These are phyloP conservation scores for Hymenopus coronatus DNA, from an alignment of 2,888 invertebrate genomes.

Conservation along the genomic window DNA sequence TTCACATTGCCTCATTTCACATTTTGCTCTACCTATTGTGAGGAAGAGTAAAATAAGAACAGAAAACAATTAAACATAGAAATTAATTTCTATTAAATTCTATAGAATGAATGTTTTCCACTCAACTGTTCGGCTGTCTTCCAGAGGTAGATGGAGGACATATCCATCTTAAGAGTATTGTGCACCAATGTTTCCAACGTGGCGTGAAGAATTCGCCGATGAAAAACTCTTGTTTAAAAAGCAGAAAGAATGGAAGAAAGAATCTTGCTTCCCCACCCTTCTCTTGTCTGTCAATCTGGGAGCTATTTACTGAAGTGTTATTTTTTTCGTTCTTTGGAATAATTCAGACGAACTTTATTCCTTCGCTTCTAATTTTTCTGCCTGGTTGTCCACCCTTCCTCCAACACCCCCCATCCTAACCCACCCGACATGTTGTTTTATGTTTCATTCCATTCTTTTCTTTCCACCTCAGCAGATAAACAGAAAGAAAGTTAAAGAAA, in stretches of 20 bases:
- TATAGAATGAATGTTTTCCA: too few species aligned
- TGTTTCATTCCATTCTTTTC: constrained; percentile 34
- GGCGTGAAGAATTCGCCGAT: constrained; percentile 23
- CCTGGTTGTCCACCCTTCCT: constrained; percentile 4
- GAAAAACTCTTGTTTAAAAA: constrained; percentile 24
- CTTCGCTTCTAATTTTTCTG: constrained; percentile 31
- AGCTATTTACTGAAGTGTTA: constrained; percentile 36
- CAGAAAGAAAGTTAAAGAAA: constrained; percentile 31
- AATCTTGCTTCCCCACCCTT: constrained; percentile 10
- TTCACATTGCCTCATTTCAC: too few species aligned
- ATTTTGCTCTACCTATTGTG: too few species aligned
- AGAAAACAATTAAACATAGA: too few species aligned
- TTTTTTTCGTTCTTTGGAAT: constrained; percentile 33
- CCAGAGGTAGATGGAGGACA: neutral
- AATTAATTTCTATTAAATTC: too few species aligned
- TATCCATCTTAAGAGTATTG: neutral
- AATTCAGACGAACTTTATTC: constrained; percentile 33
- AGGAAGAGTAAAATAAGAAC: too few species aligned
- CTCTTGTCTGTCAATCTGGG: constrained; percentile 33
- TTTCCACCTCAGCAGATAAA: constrained; percentile 34
- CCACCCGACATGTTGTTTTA: constrained; percentile 33
- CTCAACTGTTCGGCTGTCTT: too few species aligned
- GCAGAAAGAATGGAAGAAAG: constrained; percentile 21
- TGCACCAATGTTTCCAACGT: neutral
- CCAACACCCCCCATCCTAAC: constrained; percentile 8